Percentiles rank a stretch among this genome's conserved stretches.
Conservation (phyloP, 2,113 vertebrate genomes). For the Indicator maculatus region DNA sequence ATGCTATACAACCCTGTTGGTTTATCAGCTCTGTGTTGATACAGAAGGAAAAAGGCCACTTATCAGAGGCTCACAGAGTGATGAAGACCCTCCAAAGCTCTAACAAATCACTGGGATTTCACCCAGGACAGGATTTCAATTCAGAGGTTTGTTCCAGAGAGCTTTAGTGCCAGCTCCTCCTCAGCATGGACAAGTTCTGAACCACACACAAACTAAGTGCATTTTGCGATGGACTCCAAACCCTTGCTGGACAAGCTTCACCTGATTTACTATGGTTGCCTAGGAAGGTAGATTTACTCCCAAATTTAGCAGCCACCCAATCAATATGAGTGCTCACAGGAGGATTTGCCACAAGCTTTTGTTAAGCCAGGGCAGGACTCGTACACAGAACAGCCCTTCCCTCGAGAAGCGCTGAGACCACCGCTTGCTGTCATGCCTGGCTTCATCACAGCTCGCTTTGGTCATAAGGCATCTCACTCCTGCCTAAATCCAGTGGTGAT, state of each 20-base stretch:
- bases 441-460: rapidly evolving
- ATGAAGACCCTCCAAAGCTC: not conserved
- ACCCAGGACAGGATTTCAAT: not conserved
- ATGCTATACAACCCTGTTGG: not conserved
- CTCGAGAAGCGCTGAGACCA: not conserved
- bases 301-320: conserved; percentile 15
- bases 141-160: not conserved
- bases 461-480: not conserved
- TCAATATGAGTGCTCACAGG: not conserved
- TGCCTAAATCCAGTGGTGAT: not conserved
- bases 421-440: rapidly evolving
- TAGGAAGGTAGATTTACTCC: conserved; percentile 24
- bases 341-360: conserved; percentile 11
- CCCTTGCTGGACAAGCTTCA: not conserved
- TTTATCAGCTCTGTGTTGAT: not conserved
- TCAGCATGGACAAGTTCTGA: not conserved
- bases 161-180: not conserved
- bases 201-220: not conserved
- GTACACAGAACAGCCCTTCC: not conserved
- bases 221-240: not conserved
- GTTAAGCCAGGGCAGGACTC: not conserved
- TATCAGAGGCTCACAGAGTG: not conserved
- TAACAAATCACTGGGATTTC: not conserved
- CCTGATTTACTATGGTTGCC: conserved; percentile 24
- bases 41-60: not conserved